phyloP scores from a whole-genome alignment of 2,888 invertebrate species.

The Holacanthella duospinosa region DNA sequence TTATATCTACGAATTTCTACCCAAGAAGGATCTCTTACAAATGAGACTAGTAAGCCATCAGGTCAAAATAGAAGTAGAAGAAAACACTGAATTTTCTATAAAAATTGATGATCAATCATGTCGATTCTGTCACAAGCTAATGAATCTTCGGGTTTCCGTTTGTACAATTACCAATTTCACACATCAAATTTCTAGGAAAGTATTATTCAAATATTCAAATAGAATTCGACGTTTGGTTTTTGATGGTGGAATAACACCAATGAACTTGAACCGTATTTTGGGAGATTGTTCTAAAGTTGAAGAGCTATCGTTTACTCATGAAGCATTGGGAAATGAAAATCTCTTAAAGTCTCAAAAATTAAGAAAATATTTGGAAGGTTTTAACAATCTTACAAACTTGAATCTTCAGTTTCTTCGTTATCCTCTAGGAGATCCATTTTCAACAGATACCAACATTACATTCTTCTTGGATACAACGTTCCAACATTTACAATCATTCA shows the following conservation, averaged over 20 bases:
- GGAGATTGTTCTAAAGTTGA: slow-evolving; percentile 19
- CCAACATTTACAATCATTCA: slow-evolving; percentile 23
- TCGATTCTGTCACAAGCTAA: slow-evolving; percentile 18
- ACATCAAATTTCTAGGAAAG: slow-evolving; percentile 4
- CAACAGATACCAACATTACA: slow-evolving; percentile 19
- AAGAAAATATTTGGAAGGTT: slow-evolving; percentile 9
- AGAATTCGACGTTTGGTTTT: slow-evolving; percentile 25
- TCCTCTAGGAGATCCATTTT: slow-evolving; percentile 24
- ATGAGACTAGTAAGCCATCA: slow-evolving; percentile 19
- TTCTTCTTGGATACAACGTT: slow-evolving; percentile 20
- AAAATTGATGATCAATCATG: slow-evolving; percentile 25
- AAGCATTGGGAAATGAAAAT: slow-evolving; percentile 25
- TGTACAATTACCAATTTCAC: slow-evolving; percentile 23
- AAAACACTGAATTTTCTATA: slow-evolving; percentile 24
- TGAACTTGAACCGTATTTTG: slow-evolving; percentile 24
- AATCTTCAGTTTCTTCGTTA: slow-evolving; percentile 29
- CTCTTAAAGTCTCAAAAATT: slow-evolving; percentile 14
- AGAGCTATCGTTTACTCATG: slow-evolving; percentile 27
- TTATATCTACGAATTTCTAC: slow-evolving; percentile 18
- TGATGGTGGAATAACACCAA: slow-evolving; percentile 21
- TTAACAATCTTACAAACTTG: slow-evolving; percentile 18
- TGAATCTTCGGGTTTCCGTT: slow-evolving; percentile 18
- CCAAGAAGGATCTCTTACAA: slow-evolving; percentile 14
- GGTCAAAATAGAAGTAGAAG: slow-evolving; percentile 26
- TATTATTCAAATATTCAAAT: slow-evolving; percentile 16